Conservation (phyloP, 2,888 invertebrate genomes). For the Cerastoderma edule region DNA sequence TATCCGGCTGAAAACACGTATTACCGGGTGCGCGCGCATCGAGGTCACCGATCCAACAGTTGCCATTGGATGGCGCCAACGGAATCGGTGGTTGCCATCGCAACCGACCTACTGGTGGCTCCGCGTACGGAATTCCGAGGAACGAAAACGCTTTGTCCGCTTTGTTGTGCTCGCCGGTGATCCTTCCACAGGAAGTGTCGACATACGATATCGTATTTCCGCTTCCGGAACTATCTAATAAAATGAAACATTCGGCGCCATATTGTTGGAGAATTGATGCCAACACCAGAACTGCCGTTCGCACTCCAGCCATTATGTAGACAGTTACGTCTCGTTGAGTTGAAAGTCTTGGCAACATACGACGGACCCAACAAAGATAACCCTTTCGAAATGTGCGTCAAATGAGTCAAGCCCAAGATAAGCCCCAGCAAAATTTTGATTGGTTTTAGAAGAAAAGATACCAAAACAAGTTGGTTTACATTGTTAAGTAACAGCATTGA, state of each 20-base stretch:
- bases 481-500: no score
- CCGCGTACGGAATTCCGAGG: constrained; percentile 70
- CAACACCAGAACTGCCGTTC: no score
- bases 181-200: constrained; percentile 60
- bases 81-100: constrained; percentile 65
- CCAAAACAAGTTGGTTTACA: no score
- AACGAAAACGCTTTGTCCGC: constrained; percentile 52
- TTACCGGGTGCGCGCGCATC: constrained; percentile 25
- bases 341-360: no score
- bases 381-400: no score
- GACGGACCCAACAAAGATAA: no score
- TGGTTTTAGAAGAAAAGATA: no score
- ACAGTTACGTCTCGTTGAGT: no score
- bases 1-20: constrained; percentile 54
- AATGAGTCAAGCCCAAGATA: no score
- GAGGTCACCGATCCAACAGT: constrained; percentile 60
- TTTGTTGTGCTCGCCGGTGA: constrained; percentile 45
- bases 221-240: not conserved
- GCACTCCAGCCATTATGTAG: no score
- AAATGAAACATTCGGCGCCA: not conserved
- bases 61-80: constrained; percentile 20
- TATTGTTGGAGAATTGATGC: no score
- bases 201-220: not conserved
- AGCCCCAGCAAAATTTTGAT: no score
- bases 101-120: constrained; percentile 57